Evolutionary conservation across 2,888 invertebrate genomes (phyloP).

Genomic region (Drosophila leonis): DNA sequence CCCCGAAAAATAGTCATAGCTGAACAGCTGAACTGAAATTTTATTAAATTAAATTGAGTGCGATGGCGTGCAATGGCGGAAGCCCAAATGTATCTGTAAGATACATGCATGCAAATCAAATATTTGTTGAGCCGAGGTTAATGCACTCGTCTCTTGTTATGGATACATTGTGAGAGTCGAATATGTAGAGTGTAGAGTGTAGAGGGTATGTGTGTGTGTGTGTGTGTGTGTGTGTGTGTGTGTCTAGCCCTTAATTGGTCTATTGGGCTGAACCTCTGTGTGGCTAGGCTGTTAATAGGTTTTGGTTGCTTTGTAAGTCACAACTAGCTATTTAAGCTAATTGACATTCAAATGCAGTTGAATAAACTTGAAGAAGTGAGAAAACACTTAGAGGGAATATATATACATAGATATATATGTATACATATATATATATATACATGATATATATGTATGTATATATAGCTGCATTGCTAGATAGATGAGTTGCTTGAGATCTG

Average conservation of each 20-base stretch:
- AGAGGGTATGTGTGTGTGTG: constrained; percentile 11
- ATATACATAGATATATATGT: background rate
- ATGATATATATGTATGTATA: background rate
- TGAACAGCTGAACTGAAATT: constrained; percentile 43
- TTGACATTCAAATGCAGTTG: constrained; percentile 81
- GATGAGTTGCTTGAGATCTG: background rate
- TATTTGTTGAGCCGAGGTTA: constrained; percentile 61
- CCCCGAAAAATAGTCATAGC: constrained; percentile 71
- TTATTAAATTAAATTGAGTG: constrained; percentile 82
- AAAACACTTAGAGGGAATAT: background rate
- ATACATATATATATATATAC: background rate
- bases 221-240: constrained; percentile 14
- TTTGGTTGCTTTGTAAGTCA: constrained; percentile 71
- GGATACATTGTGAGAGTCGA: constrained; percentile 27
- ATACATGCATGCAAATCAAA: constrained; percentile 69
- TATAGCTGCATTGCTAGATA: background rate
- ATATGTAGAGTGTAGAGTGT: background rate
- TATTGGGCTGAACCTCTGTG: constrained; percentile 39
- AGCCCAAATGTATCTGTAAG: constrained; percentile 47
- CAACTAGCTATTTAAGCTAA: constrained; percentile 78
- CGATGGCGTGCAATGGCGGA: constrained; percentile 56
- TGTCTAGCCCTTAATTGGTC: constrained; percentile 65
- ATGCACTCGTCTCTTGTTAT: constrained; percentile 66
- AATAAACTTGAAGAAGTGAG: constrained; percentile 58
- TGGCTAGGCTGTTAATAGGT: constrained; percentile 60